phyloP scores from a whole-genome alignment of 2,113 vertebrate species.

The Mohoua ochrocephala region DNA sequence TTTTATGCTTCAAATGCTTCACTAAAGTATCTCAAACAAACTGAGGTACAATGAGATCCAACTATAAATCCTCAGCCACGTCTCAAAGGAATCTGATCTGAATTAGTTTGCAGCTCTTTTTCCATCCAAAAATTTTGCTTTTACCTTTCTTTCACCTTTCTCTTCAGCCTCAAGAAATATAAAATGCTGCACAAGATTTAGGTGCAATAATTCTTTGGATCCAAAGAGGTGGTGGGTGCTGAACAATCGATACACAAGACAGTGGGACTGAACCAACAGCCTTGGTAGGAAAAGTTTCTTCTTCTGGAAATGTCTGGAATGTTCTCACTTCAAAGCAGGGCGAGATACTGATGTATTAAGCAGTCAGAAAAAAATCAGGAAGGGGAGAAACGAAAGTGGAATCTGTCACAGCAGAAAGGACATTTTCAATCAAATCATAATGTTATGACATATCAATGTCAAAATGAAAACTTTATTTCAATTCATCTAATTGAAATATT shows the following conservation, averaged over 20 bases:
- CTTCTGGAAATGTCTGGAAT: not conserved
- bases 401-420: slow-evolving; percentile 14
- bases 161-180: not conserved
- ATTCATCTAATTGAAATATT: slow-evolving; percentile 25
- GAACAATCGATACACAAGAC: not conserved
- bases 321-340: not conserved
- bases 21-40: not conserved
- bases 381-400: not conserved
- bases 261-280: not conserved
- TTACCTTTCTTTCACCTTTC: not conserved
- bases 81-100: not conserved
- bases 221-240: not conserved
- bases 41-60: not conserved
- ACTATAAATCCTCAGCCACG: not conserved
- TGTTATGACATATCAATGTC: not conserved
- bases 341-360: not conserved
- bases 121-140: not conserved
- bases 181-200: not conserved
- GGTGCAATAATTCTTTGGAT: not conserved
- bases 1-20: not conserved
- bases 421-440: slow-evolving; percentile 29
- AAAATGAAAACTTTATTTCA: slow-evolving; percentile 20
- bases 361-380: not conserved
- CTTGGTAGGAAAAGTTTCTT: not conserved
- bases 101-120: not conserved